Evolutionary conservation across 1,140 invertebrate genomes (phyloP).

Genomic region (Aphis gossypii): DNA sequence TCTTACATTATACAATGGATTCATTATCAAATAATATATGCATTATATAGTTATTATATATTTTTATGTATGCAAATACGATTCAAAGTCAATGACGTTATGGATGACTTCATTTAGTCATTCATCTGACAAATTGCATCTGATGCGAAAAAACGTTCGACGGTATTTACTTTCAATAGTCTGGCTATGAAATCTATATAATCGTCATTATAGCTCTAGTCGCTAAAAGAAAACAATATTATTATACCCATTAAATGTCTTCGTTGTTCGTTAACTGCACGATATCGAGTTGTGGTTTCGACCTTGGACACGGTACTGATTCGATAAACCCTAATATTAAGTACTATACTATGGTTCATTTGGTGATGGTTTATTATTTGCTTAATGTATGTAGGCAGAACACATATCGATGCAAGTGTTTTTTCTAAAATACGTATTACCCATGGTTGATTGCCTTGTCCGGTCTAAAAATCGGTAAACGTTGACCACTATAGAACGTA

Average conservation of each 20-base stretch:
- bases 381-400: not conserved
- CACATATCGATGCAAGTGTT: not conserved
- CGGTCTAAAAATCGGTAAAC: not conserved
- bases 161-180: conserved; percentile 30
- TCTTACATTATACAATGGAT: not conserved
- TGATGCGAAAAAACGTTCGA: conserved; percentile 37
- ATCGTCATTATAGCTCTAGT: not conserved
- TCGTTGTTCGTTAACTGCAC: not conserved
- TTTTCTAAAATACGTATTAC: not conserved
- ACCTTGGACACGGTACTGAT: conserved; percentile 36
- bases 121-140: not conserved
- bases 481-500: not conserved
- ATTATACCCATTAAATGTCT: not conserved
- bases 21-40: not conserved
- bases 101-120: not conserved
- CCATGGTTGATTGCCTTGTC: not conserved
- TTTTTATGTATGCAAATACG: not conserved
- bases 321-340: not conserved
- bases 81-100: not conserved
- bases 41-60: not conserved
- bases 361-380: not conserved
- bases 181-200: not conserved
- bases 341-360: not conserved
- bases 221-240: not conserved
- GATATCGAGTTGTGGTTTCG: conserved; percentile 41